Conservation (phyloP, 2,888 invertebrate genomes). For the Halictus ligatus region DNA sequence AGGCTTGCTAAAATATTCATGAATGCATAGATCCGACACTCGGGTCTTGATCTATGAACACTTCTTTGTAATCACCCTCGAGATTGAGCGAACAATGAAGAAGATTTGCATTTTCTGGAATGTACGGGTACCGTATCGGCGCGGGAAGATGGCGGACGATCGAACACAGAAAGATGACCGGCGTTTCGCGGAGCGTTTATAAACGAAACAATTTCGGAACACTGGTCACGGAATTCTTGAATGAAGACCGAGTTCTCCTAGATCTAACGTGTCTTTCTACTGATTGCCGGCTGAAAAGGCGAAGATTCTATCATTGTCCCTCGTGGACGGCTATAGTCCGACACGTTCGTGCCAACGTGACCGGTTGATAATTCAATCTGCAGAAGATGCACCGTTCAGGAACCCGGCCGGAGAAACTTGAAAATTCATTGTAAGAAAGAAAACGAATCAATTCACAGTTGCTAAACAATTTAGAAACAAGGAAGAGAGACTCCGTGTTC, state of each 20-base stretch:
- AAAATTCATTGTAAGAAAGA: background rate
- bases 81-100: background rate
- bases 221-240: conserved; percentile 41
- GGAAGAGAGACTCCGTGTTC: background rate
- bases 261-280: conserved; percentile 31
- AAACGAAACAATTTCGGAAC: background rate
- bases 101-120: background rate
- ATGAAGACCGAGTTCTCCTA: conserved; percentile 39
- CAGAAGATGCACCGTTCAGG: conserved; percentile 30
- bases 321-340: conserved; percentile 26
- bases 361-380: conserved; percentile 40
- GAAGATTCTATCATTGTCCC: conserved; percentile 16
- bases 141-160: background rate
- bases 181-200: background rate
- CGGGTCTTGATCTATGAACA: background rate
- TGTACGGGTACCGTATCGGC: background rate
- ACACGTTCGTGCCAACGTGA: conserved; percentile 54
- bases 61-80: background rate
- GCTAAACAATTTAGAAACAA: background rate
- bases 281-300: conserved; percentile 26
- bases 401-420: background rate
- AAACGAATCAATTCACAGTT: background rate
- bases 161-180: background rate
- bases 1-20: background rate
- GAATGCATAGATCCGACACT: background rate